These are phyloP conservation scores for Macrosoma leucophasiata DNA, from an alignment of 2,888 invertebrate species.

Conservation along the genomic window DNA sequence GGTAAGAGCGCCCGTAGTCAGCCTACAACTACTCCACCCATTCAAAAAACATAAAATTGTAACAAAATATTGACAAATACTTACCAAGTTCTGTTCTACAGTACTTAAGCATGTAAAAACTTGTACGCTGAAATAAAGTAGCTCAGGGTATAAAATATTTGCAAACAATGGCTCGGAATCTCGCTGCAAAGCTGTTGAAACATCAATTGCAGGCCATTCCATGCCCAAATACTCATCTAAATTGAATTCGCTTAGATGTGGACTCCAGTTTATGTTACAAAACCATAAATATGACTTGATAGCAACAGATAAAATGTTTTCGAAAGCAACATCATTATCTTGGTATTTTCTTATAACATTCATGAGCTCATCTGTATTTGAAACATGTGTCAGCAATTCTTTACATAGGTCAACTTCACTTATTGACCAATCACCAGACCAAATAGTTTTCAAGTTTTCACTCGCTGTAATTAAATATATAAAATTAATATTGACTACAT, in stretches of 20 bases:
- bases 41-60: no score
- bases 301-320: constrained; percentile 72
- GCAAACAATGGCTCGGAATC: constrained; percentile 82
- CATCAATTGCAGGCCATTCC: constrained; percentile 56
- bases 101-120: constrained; percentile 48
- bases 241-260: constrained; percentile 74
- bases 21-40: no score
- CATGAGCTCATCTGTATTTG: constrained; percentile 38
- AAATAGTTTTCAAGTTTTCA: constrained; percentile 40
- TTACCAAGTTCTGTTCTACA: constrained; percentile 53
- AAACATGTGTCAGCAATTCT: constrained; percentile 41
- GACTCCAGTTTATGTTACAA: constrained; percentile 88
- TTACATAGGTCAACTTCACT: constrained; percentile 40
- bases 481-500: no score
- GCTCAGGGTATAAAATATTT: constrained; percentile 76
- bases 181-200: constrained; percentile 63
- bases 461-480: constrained; percentile 37
- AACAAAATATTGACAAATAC: constrained; percentile 19
- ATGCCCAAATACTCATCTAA: constrained; percentile 53
- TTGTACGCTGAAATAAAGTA: constrained; percentile 57
- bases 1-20: no score
- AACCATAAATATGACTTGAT: constrained; percentile 82
- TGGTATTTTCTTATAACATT: constrained; percentile 36
- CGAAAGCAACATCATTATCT: constrained; percentile 31
- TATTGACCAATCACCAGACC: constrained; percentile 49